phyloP scores from a whole-genome alignment of 1,140 invertebrate genomes.

The Aphidius gifuensis region DNA sequence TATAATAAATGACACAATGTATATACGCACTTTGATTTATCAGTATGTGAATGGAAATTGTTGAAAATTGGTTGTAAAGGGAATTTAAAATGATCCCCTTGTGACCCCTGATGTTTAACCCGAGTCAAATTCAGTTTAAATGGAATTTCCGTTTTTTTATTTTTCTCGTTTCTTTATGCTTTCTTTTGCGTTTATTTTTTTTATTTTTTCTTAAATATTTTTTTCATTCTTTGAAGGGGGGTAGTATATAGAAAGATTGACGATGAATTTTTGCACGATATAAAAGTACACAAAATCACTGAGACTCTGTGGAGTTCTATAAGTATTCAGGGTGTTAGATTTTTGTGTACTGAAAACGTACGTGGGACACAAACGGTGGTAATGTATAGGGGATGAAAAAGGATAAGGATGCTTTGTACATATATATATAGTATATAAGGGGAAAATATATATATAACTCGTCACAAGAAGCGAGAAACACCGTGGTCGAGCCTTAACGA shows the following conservation, averaged over 20 bases:
- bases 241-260: no score
- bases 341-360: conserved; percentile 12
- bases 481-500: conserved; percentile 45
- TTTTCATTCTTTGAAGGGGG: no score
- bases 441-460: conserved; percentile 3
- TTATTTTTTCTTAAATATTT: neutral
- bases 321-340: neutral
- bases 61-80: conserved; percentile 46
- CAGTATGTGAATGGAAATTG: conserved; percentile 29
- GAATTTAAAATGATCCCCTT: conserved; percentile 42
- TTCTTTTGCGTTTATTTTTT: neutral
- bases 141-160: neutral
- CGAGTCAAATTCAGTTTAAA: no score
- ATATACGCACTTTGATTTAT: no score
- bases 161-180: neutral
- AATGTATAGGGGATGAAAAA: conserved; percentile 23
- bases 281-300: no score
- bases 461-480: conserved; percentile 34
- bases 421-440: neutral
- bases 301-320: no score
- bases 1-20: no score
- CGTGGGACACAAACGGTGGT: conserved; percentile 17
- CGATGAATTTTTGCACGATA: no score
- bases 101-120: neutral
- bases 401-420: conserved; percentile 21